A percentile compares a stretch with the other conserved stretches of the same genome.
These are phyloP conservation scores for Beris morrisii DNA, from an alignment of 2,888 invertebrate species.

Conservation along the genomic window DNA sequence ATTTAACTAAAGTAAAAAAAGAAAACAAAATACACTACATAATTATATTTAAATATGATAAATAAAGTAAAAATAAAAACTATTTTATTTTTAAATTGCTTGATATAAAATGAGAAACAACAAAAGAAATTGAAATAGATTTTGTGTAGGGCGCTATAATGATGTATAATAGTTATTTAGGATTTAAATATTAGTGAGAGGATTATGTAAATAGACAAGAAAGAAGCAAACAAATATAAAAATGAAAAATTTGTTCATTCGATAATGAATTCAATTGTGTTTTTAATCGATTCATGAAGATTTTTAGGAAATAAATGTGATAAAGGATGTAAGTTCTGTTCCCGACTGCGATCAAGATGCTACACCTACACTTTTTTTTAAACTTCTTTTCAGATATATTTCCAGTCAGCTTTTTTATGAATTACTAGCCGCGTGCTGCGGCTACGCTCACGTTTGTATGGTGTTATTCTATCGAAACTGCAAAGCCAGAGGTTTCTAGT, in stretches of 20 bases:
- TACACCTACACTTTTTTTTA: no score
- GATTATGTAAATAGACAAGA: constrained; percentile 26
- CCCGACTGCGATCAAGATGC: no score
- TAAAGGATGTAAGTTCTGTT: no score
- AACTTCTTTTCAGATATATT: no score
- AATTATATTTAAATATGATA: background rate
- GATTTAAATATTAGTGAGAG: constrained; percentile 17
- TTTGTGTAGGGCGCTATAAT: constrained; percentile 29
- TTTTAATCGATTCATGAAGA: no score
- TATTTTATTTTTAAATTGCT: constrained; percentile 8
- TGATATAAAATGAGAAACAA: background rate
- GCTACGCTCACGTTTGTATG: no score
- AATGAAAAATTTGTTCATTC: constrained; percentile 2
- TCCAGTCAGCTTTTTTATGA: no score
- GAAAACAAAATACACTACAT: background rate
- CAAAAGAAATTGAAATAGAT: constrained; percentile 7
- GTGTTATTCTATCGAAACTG: no score
- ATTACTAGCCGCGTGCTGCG: no score
- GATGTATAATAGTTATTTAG: constrained; percentile 7
- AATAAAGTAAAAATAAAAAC: background rate
- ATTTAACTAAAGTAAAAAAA: constrained; percentile 12
- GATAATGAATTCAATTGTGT: no score
- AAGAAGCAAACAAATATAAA: constrained; percentile 10
- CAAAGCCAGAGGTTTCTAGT: no score
- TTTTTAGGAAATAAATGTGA: no score